Evolutionary conservation across 2,113 vertebrate genomes (phyloP).

Genomic region (Marmota monax): DNA sequence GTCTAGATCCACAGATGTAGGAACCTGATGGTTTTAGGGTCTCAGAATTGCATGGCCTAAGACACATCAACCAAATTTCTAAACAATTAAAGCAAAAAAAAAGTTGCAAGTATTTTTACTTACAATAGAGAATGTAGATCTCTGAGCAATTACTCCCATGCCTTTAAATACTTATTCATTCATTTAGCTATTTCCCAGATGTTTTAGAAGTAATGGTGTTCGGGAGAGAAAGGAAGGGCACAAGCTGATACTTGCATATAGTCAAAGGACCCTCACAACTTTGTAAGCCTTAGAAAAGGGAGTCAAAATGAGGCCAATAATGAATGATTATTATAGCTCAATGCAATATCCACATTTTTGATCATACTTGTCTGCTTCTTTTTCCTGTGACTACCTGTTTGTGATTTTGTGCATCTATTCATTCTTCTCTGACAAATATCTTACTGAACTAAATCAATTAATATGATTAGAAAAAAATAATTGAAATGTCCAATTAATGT

Average conservation of each 20-base stretch:
- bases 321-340: not conserved
- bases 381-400: not conserved
- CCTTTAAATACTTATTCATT: not conserved
- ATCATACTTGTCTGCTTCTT: not conserved
- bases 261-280: not conserved
- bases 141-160: not conserved
- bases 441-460: not conserved
- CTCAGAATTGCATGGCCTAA: not conserved
- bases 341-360: not conserved
- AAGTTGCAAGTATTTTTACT: not conserved
- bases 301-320: not conserved
- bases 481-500: not conserved
- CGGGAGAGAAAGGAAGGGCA: not conserved
- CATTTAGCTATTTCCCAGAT: not conserved
- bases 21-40: not conserved
- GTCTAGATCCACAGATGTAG: not conserved
- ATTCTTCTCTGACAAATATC: not conserved
- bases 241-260: not conserved
- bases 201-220: not conserved
- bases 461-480: not conserved
- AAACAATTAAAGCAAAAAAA: not conserved
- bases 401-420: not conserved
- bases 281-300: not conserved
- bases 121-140: not conserved
- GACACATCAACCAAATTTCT: not conserved